A percentile compares a stretch with the other conserved stretches of the same genome.
These are phyloP conservation scores for Drosophila ananassae DNA, from an alignment of 1,140 invertebrate genomes.

Conservation along the genomic window DNA sequence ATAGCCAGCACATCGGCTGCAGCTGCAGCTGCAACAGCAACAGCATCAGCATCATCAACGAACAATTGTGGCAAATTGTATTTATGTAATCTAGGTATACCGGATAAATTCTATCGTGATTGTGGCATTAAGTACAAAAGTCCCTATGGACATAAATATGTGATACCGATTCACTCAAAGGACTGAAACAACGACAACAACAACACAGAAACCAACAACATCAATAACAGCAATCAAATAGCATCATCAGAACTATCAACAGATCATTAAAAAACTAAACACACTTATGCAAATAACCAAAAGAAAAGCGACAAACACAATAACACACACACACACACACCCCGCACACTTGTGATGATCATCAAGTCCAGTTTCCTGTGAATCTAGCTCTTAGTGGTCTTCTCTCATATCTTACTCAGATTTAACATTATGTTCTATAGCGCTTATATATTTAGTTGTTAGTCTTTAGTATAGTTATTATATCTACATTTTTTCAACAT, in stretches of 20 bases:
- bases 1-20: conserved; percentile 53
- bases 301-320: conserved; percentile 16
- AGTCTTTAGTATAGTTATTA: conserved; percentile 25
- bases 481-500: conserved; percentile 26
- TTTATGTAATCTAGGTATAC: conserved; percentile 93
- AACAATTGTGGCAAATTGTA: conserved; percentile 90
- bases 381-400: conserved; percentile 78
- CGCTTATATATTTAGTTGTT: conserved; percentile 44
- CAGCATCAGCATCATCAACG: conserved; percentile 84
- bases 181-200: conserved; percentile 75
- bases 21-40: conserved; percentile 24
- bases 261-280: conserved; percentile 15
- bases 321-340: conserved; percentile 25
- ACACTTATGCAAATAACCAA: conserved; percentile 32
- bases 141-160: conserved; percentile 94
- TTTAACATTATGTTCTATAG: conserved; percentile 58
- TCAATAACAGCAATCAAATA: conserved; percentile 44
- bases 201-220: conserved; percentile 29
- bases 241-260: conserved; percentile 27
- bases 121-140: conserved; percentile 92
- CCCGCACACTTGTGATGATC: conserved; percentile 75
- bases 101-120: conserved; percentile 90
- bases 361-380: conserved; percentile 81
- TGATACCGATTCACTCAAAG: conserved; percentile 92
- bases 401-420: conserved; percentile 68